Base-by-base conservation (phyloP, 2,888 invertebrate species). In the Drosophila atripex region DNA sequence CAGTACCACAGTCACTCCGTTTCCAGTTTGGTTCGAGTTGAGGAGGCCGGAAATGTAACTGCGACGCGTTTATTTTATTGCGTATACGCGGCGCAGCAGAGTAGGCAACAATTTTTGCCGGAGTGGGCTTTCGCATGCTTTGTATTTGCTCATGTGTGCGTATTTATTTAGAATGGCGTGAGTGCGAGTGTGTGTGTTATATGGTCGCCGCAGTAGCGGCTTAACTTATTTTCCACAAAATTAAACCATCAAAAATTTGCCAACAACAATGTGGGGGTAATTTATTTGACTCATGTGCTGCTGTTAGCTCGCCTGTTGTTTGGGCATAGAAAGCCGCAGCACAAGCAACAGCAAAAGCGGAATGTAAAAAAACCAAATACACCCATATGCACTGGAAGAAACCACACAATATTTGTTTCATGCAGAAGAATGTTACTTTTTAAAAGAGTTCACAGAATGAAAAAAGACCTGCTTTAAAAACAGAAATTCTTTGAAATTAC, bases 161-260 rank as follows among this genome's bases (percentile, higher is more conserved):
- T 41, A 23, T 53, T 68, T 38, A 46, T 66, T 32, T 21, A 28
- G 41, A 35, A 35, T 35, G 35, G 35, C 35, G 47, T 58, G 55
- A 45, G 52, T 28, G 39, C 52, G 16, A 9, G 60, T 56, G 28
- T 49, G 47, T 78, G 64, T 79, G 56, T 58, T 77, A 65, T 83
- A 83, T 71, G 77, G 78, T 65, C 77, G 71, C 86, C 84, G 52
- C 84, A 80, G 80, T 84, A 80, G 78, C 76, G 84, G 82, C 77
- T 88, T 86, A 88, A 85, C 86, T 88, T 87, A 86, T 88, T 87
- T 86, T 88, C 86, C 88, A 88, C 86, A 86, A 86, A 86, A 88
- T 86, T 88, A 86, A 86, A 86, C 88, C 88, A 87, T 88, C 86
- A 86, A 86, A 88, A 86, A 87, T 88, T 86, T 88, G 80, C 88